Evolutionary conservation across 2,888 invertebrate genomes (phyloP), one percentile per base, ranked within the genome.

Genomic region (Caenorhabditis auriculariae): DNA sequence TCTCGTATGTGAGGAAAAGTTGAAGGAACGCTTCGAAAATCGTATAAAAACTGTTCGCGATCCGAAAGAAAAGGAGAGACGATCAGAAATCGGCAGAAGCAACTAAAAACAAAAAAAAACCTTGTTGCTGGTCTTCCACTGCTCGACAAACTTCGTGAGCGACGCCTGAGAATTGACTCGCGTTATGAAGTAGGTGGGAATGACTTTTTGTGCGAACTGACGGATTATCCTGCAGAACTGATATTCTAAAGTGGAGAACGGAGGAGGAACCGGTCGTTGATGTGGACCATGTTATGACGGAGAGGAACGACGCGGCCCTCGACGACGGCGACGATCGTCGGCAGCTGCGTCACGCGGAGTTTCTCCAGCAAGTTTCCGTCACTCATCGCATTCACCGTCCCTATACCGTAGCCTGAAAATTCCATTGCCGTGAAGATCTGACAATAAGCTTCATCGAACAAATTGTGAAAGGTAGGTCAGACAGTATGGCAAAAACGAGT

Each of bases 391-490:
- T 85, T 82, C 15, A 84, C 78, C 3, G 84, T 82, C 4, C 82
- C 84, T n/a, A 83, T 72, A 50, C 85, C 84, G 54, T 84, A 71
- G 35, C 84, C 84, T 84, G 6, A 53, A 69, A 44, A 9, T 4
- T 12, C 19, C 6, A 23, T 4, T 5, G 12, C 6, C 41, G 5
- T 7, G 21, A 37, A 21, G 23, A 29, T 17, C 35, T 19, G 7
- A 47, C 28, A 12, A 47, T 41, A 41, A 37, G 37, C 21, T 15
- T 23, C 12, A 41, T 9, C 41, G 12, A 7, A 41, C 21, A 17
- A 41, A 9, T 7, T 41, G 24, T 12, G 19, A 45, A 45, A 21
- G 9, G 27, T 45, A 9, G 12, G 12, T 17, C 6, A 19, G n/a
- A 23, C 24, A 6, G 9, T n/a, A 26, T 21, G 24, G 24, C 15